Conservation (phyloP, 2,113 vertebrate species). For the Ptilonorhynchus violaceus region DNA sequence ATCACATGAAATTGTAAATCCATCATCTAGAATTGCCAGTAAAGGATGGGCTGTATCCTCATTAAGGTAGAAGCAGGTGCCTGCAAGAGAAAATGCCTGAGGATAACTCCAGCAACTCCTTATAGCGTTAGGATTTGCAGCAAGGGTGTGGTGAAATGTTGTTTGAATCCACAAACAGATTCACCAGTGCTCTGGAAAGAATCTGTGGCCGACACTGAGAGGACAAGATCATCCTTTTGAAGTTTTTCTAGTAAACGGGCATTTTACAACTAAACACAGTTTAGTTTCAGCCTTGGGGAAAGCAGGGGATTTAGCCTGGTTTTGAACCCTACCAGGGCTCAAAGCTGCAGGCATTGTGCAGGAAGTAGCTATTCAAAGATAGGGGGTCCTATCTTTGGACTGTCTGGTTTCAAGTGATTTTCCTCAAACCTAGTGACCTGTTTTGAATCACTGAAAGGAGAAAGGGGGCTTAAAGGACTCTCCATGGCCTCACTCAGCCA, state of each 20-base stretch:
- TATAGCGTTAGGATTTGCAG: not conserved
- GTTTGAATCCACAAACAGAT: not conserved
- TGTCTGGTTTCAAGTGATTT: not conserved
- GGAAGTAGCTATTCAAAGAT: not conserved
- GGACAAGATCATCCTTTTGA: not conserved
- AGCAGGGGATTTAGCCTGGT: not conserved
- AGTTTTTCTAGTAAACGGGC: not conserved
- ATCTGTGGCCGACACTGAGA: not conserved
- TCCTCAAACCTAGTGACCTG: not conserved
- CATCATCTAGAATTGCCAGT: constrained; percentile 86
- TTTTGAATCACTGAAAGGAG: not conserved
- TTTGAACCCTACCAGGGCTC: not conserved
- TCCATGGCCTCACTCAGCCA: not conserved
- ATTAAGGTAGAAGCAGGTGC: constrained; percentile 85
- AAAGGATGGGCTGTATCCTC: constrained; percentile 88
- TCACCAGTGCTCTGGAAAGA: not conserved
- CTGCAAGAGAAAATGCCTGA: constrained; percentile 66
- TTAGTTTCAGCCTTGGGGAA: not conserved
- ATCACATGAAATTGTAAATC: constrained; percentile 83
- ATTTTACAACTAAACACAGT: not conserved
- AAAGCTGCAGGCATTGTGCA: not conserved
- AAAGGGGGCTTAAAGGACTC: not conserved
- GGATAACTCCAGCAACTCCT: not conserved
- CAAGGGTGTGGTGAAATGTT: not conserved
- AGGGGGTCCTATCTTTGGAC: not conserved